Base-by-base conservation (phyloP, 2,113 vertebrate genomes). In the Myrmecophaga tridactyla region DNA sequence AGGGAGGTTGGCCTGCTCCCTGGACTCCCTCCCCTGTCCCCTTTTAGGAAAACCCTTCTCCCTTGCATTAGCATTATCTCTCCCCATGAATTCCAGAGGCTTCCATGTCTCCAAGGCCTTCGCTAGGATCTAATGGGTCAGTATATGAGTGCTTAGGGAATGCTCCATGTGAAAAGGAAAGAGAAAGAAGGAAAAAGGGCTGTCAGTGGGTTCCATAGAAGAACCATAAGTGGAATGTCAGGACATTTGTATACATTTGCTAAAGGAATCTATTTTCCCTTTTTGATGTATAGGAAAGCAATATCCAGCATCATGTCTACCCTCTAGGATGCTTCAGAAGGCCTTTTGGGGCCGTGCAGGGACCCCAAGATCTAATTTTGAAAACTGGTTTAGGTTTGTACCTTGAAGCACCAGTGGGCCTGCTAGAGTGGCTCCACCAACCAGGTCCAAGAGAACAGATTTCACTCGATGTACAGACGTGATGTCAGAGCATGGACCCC, bases 31-130 rank as follows among this genome's bases (percentile, higher is more conserved):
- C 36, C 36, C 6, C 36, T 21, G 12, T 25, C 29, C 78, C 46
- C 3, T 1, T 1, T 7, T 25, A 56, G 29, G 7, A 4, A 7
- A 5, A 25, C 65, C 31, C 13, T 11, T 36, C 46, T 53, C 8
- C 21, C 58, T 36, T 0, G 17, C 5, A 1, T 18, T 25, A 39
- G 13, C 60, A 4, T 29, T 6, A 1, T 48, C 65, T 58, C 86
- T 90, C n/a, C 85, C 31, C 2, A 0, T 4, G 11, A 41, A 34
- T 17, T 15, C 78, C 46, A 21, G 48, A 21, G 18, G 43, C 72
- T 14, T 29, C 41, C 13, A 3, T 46, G 41, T 21, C 62, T 13
- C 62, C 29, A 31, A 31, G 62, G 62, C 27, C 62, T 14, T 12
- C 39, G 39, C 70, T 39, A 72, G 70, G 36, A n/a, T 39, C 2